phyloP scores from a whole-genome alignment of 2,797 vertebrate genomes.

The Labeo calbasu region DNA sequence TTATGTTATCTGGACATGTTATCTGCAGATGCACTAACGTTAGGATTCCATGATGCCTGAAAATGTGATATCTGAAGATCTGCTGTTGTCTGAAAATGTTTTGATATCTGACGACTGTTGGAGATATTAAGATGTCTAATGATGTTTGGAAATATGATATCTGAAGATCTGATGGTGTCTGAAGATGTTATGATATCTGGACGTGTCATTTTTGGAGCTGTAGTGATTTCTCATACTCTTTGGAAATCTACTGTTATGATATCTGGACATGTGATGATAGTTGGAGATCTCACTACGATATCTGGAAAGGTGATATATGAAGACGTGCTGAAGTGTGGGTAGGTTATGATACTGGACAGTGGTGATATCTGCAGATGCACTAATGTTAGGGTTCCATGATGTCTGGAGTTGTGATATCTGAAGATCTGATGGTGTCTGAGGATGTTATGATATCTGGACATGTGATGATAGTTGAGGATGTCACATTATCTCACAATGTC shows the following conservation, averaged over 20 bases:
- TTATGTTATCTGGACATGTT: background rate
- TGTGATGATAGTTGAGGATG: background rate
- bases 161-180: background rate
- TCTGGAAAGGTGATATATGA: background rate
- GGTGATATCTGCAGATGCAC: background rate
- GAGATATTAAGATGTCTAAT: background rate
- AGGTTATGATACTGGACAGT: background rate
- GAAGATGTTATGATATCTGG: background rate
- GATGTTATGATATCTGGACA: background rate
- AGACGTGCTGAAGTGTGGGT: background rate
- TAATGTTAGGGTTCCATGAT: background rate
- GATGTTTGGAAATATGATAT: background rate
- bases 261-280: background rate
- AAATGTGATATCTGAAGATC: background rate
- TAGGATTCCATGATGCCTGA: too few relatives aligned
- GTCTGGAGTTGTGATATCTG: background rate
- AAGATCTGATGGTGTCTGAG: background rate
- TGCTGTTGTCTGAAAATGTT: background rate
- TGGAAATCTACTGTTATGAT: background rate
- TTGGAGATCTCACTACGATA: background rate
- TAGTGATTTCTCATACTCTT: too few relatives aligned
- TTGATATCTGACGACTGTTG: background rate
- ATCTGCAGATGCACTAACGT: too few relatives aligned
- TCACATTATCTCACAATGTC: background rate
- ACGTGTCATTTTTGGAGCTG: background rate